A percentile compares a stretch with the other conserved stretches of the same genome.
Evolutionary conservation across 2,113 vertebrate genomes (phyloP).

Genomic region (Tamias sibiricus): DNA sequence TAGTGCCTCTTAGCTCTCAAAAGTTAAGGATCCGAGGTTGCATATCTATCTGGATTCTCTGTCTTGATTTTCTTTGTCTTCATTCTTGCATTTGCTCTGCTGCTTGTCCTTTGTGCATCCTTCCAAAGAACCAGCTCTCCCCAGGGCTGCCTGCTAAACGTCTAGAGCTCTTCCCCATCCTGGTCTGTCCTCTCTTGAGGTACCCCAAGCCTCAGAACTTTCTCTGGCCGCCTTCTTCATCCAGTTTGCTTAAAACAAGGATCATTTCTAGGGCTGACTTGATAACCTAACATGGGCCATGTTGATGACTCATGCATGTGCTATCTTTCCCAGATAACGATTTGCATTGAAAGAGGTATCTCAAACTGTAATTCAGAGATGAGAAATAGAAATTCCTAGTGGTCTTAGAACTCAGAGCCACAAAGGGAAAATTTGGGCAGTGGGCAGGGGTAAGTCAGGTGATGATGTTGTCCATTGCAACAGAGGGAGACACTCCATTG

Average conservation of each 20-base stretch:
- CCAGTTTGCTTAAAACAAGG: background rate
- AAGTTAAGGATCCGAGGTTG: background rate
- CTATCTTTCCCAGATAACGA: background rate
- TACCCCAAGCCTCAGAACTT: background rate
- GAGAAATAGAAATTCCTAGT: background rate
- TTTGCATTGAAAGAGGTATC: background rate
- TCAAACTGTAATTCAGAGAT: conserved; percentile 3
- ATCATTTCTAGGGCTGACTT: background rate
- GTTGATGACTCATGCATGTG: background rate
- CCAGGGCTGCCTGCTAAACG: fast-evolving
- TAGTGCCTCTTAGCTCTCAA: background rate
- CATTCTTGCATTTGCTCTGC: background rate
- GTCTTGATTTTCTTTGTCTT: too few relatives aligned
- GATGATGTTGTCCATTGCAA: background rate
- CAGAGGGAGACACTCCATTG: background rate
- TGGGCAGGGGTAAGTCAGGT: background rate
- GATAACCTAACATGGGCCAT: background rate
- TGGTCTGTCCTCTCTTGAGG: background rate
- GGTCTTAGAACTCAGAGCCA: background rate
- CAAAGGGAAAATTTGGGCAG: background rate
- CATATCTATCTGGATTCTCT: background rate
- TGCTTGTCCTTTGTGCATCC: background rate
- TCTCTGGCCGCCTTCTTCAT: background rate
- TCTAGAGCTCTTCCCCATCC: background rate
- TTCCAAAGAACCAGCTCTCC: background rate